Percentiles rank a stretch among this genome's conserved stretches.
Evolutionary conservation across 2,888 invertebrate genomes (phyloP).

Genomic region (Diogma glabrata): DNA sequence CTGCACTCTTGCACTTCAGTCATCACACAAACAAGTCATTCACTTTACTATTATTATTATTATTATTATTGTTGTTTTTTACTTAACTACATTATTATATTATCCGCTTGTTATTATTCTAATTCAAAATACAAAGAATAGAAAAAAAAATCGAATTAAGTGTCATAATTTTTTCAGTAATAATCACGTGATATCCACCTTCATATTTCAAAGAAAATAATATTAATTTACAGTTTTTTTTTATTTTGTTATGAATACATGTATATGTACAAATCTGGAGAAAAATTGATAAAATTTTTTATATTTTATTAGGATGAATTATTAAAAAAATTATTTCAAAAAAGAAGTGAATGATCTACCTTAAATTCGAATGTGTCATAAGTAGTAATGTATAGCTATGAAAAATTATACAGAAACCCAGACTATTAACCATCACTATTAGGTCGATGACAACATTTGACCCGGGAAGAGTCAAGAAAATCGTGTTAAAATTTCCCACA

Average conservation of each 20-base stretch:
- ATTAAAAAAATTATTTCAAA: too few species aligned
- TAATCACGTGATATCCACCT: slow-evolving; percentile 2
- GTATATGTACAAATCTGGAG: neutral
- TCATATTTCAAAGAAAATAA: neutral
- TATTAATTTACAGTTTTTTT: slow-evolving; percentile 7
- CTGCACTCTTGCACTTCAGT: slow-evolving; percentile 1
- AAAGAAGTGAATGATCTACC: slow-evolving; percentile 6
- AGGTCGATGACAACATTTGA: slow-evolving; percentile 10
- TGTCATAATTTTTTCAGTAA: slow-evolving; percentile 3
- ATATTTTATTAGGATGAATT: too few species aligned
- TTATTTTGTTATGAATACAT: too few species aligned
- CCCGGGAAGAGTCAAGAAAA: slow-evolving; percentile 3
- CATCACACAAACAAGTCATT: slow-evolving; percentile 1
- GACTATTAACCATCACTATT: slow-evolving; percentile 4
- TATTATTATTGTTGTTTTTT: neutral
- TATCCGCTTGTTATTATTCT: too few species aligned
- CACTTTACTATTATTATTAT: neutral
- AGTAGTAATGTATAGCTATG: neutral
- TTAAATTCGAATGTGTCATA: slow-evolving; percentile 3
- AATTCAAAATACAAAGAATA: too few species aligned
- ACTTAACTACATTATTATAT: neutral
- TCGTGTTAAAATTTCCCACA: too few species aligned
- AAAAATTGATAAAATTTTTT: too few species aligned
- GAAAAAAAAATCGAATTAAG: too few species aligned
- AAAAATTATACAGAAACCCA: neutral